Percentiles rank a stretch among this genome's conserved stretches.
Evolutionary conservation across 2,113 vertebrate genomes (phyloP).

Genomic region (Phrynocephalus versicolor): DNA sequence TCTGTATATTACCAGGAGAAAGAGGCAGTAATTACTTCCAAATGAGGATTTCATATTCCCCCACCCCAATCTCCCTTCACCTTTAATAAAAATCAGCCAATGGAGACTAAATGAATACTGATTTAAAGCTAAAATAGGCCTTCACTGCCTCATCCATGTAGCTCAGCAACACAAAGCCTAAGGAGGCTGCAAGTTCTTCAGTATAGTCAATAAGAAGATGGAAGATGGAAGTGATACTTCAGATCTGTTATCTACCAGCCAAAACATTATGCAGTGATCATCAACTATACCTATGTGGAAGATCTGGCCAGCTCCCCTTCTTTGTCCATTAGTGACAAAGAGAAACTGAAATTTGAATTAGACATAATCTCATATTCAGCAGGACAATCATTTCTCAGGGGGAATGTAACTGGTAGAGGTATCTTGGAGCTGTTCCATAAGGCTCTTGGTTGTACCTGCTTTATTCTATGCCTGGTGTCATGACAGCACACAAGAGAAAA

Average conservation of each 20-base stretch:
- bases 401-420: background rate
- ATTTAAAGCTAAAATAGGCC: slow-evolving; percentile 42
- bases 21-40: background rate
- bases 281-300: background rate
- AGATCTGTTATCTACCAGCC: background rate
- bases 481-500: background rate
- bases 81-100: background rate
- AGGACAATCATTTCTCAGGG: background rate
- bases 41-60: background rate
- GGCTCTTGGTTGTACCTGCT: background rate
- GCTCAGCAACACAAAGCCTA: background rate
- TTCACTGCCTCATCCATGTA: slow-evolving; percentile 31
- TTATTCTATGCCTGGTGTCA: background rate
- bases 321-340: background rate
- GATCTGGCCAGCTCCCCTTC: background rate
- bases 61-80: background rate
- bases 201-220: background rate
- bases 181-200: background rate
- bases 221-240: background rate
- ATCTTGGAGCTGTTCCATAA: background rate
- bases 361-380: background rate
- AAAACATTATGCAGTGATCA: no score
- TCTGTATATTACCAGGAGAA: background rate
- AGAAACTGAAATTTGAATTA: background rate
- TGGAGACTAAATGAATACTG: slow-evolving; percentile 13